Conservation (phyloP, 2,888 invertebrate genomes). For the Sesia apiformis region DNA sequence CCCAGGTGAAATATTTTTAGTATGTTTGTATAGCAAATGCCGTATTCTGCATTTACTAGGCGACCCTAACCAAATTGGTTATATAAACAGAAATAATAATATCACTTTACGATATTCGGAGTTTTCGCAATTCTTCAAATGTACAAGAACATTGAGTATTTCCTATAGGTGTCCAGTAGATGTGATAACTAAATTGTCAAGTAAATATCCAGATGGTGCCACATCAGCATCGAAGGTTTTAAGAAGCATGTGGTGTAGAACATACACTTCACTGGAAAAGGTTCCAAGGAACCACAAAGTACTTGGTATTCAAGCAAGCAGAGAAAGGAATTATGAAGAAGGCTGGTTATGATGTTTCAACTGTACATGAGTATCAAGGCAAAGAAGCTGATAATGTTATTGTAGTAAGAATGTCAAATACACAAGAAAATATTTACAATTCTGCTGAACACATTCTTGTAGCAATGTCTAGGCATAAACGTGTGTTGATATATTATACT, state of each 20-base stretch:
- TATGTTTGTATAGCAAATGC: conserved; percentile 5
- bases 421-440: conserved; percentile 2
- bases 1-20: conserved; percentile 6
- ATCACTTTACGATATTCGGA: conserved; percentile 1
- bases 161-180: conserved; percentile 8
- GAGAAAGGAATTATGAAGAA: conserved; percentile 4
- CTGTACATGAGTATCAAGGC: conserved; percentile 6
- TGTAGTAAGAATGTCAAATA: conserved; percentile 5
- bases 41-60: conserved; percentile 1
- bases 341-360: conserved; percentile 4
- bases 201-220: conserved; percentile 2
- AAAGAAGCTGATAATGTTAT: conserved; percentile 3
- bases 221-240: conserved; percentile 3
- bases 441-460: conserved; percentile 4
- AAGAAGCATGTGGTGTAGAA: conserved; percentile 3
- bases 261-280: neutral
- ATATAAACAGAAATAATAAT: conserved; percentile 2
- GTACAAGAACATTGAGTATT: neutral
- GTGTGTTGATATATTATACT: conserved; percentile 4
- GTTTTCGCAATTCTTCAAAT: conserved; percentile 3
- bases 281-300: conserved; percentile 3
- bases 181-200: conserved; percentile 1
- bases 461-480: conserved; percentile 3
- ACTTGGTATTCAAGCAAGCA: conserved; percentile 6
- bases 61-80: conserved; percentile 6